A percentile compares a stretch with the other conserved stretches of the same genome.
Evolutionary conservation across 2,888 invertebrate species (phyloP).

Genomic region (Orthosia gracilis): DNA sequence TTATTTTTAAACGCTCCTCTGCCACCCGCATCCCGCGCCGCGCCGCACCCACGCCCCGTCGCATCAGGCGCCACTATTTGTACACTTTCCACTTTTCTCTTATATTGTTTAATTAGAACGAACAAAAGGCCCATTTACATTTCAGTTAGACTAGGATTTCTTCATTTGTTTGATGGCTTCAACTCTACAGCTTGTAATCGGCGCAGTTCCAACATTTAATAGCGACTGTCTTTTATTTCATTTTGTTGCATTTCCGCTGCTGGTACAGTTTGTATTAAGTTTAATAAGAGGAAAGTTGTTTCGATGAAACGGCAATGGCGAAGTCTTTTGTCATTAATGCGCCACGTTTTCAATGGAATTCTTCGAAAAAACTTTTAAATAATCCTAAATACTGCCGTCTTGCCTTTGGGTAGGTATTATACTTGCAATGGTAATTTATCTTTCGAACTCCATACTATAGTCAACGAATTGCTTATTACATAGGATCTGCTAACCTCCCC

Average conservation of each 20-base stretch:
- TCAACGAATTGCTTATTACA: slow-evolving; percentile 2
- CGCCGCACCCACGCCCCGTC: neutral
- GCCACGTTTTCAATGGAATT: neutral
- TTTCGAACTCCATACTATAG: neutral
- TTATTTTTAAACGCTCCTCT: slow-evolving; percentile 76
- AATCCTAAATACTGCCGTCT: neutral
- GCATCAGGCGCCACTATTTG: slow-evolving; percentile 54
- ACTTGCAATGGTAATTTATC: neutral
- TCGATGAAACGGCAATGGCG: neutral
- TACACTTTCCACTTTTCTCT: slow-evolving; percentile 58
- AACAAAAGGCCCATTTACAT: slow-evolving; percentile 66
- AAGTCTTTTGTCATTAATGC: neutral
- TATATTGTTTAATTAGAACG: slow-evolving; percentile 77
- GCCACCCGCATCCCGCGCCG: slow-evolving; percentile 42
- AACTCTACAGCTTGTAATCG: slow-evolving; percentile 43
- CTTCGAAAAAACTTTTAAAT: neutral
- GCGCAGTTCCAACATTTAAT: slow-evolving; percentile 49
- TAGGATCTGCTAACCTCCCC: slow-evolving; percentile 6
- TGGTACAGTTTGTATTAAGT: slow-evolving; percentile 6
- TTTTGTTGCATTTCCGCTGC: slow-evolving; percentile 21
- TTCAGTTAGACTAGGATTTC: slow-evolving; percentile 54
- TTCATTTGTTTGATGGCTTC: slow-evolving; percentile 60
- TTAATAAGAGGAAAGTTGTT: slow-evolving; percentile 2
- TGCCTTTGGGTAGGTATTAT: too few relatives aligned
- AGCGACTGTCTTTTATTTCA: slow-evolving; percentile 28